Base-by-base conservation (phyloP, 2,888 invertebrate genomes). In the Hermaeophaga mercurialis region DNA sequence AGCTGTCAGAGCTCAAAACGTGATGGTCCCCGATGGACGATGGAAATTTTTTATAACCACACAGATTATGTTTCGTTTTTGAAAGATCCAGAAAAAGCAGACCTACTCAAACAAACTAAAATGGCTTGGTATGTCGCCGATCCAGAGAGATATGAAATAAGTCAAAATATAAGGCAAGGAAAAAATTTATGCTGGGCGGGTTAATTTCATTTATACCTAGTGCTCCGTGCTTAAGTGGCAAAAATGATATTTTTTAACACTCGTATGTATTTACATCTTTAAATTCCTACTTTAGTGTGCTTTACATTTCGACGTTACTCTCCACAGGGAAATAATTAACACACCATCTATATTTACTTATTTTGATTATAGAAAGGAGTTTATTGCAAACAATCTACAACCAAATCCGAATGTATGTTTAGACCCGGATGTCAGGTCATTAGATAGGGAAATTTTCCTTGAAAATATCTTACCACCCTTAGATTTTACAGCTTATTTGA, bases 21-120 rank as follows among this genome's bases (percentile, higher is more conserved):
- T 38, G 56, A 58, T 22, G 56, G 59, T 34, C 75, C 75, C 2
- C 63, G 52, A 38, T 75, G 73, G 71, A 52, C 59, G 4, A 52
- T 75, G 34, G 61, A 72, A 44, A 54, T 67, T 15, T 54, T 72
- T 24, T 63, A 60, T 8, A 64, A 65, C 49, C 12, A 34, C 6
- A 60, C 48, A 3, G 69, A 69, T 34, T 7, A 22, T 3, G 39
- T 71, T 7, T 44, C 54, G 8, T 28, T 73, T 9, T 33, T 43
- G 7, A 61, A 64, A 45, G 72, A 75, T 56, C 50, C 56, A 12
- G 62, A 60, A 33, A 57, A 69, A 45, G 63, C 65, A 17, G 59
- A 66, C 8, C 65, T 69, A 57, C 66, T 72, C 3, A 67, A 53
- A 19, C n/a, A 61, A 3, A 63, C 70, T 3, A 76, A 75, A 61